Percentiles rank a stretch among this genome's conserved stretches.
These are phyloP conservation scores for Sitobion miscanthi DNA, from an alignment of 1,140 invertebrate species.

Conservation along the genomic window DNA sequence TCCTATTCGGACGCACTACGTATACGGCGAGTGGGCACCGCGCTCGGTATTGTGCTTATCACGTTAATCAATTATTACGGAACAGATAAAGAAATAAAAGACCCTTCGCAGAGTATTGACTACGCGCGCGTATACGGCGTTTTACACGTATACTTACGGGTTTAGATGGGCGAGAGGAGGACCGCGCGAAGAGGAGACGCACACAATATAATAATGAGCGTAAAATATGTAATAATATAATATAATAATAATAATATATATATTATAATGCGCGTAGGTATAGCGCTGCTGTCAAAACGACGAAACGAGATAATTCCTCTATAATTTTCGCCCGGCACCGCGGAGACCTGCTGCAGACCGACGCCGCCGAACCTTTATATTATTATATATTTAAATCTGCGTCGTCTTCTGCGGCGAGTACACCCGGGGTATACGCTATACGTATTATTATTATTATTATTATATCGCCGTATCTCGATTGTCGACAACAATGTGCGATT, in stretches of 20 bases:
- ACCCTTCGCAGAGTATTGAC: background rate
- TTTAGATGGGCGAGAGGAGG: background rate
- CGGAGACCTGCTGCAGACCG: background rate
- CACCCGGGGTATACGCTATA: background rate
- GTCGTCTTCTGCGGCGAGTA: background rate
- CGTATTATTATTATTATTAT: slow-evolving; percentile 23
- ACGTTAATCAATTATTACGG: slow-evolving; percentile 41
- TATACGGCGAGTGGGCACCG: background rate
- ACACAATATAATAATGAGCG: background rate
- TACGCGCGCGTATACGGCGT: background rate
- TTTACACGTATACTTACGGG: background rate
- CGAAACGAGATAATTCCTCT: slow-evolving; percentile 9
- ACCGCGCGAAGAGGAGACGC: background rate
- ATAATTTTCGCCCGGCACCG: slow-evolving; percentile 37
- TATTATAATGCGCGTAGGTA: background rate
- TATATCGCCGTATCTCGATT: background rate
- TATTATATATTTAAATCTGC: background rate
- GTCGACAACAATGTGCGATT: slow-evolving; percentile 19
- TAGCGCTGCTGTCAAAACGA: background rate
- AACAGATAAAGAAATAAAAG: background rate
- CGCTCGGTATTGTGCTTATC: slow-evolving; percentile 7
- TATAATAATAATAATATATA: background rate
- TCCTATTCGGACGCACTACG: background rate
- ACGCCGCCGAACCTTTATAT: background rate
- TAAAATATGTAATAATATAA: background rate